Percentiles rank a stretch among this genome's conserved stretches.
These are phyloP conservation scores for Fopius arisanus DNA, from an alignment of 1,140 invertebrate species.

Conservation along the genomic window DNA sequence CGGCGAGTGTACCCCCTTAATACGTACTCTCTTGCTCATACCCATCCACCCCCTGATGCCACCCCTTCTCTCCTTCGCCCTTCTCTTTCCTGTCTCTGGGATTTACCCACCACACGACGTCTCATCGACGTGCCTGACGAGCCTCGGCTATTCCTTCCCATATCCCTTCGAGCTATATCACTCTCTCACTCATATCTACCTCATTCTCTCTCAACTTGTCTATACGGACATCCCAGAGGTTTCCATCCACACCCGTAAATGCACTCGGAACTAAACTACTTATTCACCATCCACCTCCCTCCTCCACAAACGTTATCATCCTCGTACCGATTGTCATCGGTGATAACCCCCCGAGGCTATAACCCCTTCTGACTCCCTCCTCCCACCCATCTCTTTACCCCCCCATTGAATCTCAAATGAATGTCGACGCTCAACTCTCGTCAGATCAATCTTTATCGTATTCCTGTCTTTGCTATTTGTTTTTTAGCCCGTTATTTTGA, in stretches of 20 bases:
- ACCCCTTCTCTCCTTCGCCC: constrained; percentile 39
- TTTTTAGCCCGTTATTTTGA: background rate
- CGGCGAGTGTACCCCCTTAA: constrained; percentile 36
- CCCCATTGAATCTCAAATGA: constrained; percentile 12
- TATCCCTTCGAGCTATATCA: background rate
- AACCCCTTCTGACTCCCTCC: background rate
- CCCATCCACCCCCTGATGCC: constrained; percentile 23
- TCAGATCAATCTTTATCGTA: background rate
- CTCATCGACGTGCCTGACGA: constrained; percentile 32
- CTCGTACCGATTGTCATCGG: constrained; percentile 15
- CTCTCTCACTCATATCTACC: constrained; percentile 1
- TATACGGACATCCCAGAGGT: constrained; percentile 16
- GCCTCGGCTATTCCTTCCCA: constrained; percentile 29
- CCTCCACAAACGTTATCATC: background rate
- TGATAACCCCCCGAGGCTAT: constrained; percentile 1
- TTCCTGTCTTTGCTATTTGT: background rate
- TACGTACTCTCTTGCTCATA: constrained; percentile 34
- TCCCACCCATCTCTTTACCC: no score
- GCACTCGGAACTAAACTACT: constrained; percentile 33
- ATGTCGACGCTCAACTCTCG: background rate
- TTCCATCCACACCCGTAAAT: constrained; percentile 15
- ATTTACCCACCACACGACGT: constrained; percentile 8
- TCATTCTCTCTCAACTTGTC: background rate
- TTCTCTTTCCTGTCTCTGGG: constrained; percentile 25
- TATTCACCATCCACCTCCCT: background rate